phyloP scores from a whole-genome alignment of 2,888 invertebrate species.

The Willowsia nigromaculata region DNA sequence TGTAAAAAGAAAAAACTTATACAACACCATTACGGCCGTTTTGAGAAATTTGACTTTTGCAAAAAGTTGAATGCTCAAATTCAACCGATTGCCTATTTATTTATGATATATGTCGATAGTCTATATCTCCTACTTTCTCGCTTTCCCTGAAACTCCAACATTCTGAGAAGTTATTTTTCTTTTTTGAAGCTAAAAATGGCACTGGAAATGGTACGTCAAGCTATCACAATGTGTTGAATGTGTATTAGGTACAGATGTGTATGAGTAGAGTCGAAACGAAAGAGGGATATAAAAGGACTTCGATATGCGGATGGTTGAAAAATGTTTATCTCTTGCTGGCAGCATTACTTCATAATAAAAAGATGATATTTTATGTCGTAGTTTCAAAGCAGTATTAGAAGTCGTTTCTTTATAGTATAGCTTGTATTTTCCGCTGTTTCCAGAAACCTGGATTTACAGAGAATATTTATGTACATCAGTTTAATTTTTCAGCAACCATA shows the following conservation, averaged over 20 bases:
- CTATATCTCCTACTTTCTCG: background rate
- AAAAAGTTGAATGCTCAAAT: background rate
- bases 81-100: background rate
- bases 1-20: background rate
- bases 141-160: background rate
- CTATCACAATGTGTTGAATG: no score
- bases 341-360: background rate
- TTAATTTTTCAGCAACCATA: no score
- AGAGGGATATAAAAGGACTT: background rate
- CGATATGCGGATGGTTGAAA: background rate
- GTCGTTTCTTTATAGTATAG: no score
- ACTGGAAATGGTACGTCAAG: no score
- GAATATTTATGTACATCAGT: no score
- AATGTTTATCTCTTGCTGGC: slow-evolving; percentile 25
- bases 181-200: no score
- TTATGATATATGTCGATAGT: background rate
- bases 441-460: no score
- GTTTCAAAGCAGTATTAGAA: background rate
- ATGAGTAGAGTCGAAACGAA: background rate
- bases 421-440: no score
- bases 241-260: background rate
- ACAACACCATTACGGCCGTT: background rate
- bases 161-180: no score
- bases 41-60: slow-evolving; percentile 13
- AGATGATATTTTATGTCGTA: background rate